phyloP scores from a whole-genome alignment of 2,888 invertebrate species.

The Elmis aenea region DNA sequence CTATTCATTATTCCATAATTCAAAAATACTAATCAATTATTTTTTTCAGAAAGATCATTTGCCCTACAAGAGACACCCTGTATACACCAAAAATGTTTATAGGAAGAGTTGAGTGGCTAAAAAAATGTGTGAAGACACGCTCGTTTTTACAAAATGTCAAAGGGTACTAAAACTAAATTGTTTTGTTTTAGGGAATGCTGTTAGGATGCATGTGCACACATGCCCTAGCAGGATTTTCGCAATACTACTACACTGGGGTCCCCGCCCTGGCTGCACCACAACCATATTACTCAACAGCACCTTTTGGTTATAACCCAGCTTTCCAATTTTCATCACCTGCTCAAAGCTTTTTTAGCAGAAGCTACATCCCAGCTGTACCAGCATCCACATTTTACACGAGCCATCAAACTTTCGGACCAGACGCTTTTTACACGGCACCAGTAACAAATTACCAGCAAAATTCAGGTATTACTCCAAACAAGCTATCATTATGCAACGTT shows the following conservation, averaged over 20 bases:
- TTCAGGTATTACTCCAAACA: not conserved
- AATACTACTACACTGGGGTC: constrained; percentile 12
- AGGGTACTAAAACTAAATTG: constrained; percentile 1
- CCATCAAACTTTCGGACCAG: constrained; percentile 2
- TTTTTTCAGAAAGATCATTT: too few relatives aligned
- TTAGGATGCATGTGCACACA: constrained; percentile 3
- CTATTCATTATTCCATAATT: too few relatives aligned
- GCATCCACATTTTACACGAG: constrained; percentile 1
- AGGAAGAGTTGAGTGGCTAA: too few relatives aligned
- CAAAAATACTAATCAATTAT: too few relatives aligned
- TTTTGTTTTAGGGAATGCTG: constrained; percentile 8
- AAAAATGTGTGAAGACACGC: too few relatives aligned
- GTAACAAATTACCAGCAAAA: not conserved
- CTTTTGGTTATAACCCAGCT: not conserved
- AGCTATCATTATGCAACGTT: too few relatives aligned
- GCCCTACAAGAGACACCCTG: too few relatives aligned
- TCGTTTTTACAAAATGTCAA: too few relatives aligned
- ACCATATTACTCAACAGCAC: not conserved
- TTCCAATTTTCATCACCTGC: not conserved
- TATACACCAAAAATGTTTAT: too few relatives aligned
- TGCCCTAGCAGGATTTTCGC: constrained; percentile 8
- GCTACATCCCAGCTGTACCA: not conserved
- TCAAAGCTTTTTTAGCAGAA: not conserved
- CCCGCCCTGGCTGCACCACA: constrained; percentile 2
- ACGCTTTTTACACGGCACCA: not conserved